These are phyloP conservation scores for Microcebus lehilahytsara DNA, from an alignment of 2,113 vertebrate species.

Conservation along the genomic window DNA sequence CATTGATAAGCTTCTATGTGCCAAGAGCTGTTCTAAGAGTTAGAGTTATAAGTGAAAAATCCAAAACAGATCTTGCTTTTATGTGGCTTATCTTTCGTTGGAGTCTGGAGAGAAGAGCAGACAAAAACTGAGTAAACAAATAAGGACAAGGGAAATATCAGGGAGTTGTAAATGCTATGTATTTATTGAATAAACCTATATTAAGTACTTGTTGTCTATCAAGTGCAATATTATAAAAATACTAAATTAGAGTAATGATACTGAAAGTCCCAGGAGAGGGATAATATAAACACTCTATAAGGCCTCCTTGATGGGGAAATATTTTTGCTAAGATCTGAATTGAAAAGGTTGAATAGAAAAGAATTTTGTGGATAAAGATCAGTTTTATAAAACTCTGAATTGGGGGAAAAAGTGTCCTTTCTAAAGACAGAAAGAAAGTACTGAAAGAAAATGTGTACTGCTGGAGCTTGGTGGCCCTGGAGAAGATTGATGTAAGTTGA, in stretches of 20 bases:
- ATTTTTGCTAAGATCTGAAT: neutral
- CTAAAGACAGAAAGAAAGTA: neutral
- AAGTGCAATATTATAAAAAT: neutral
- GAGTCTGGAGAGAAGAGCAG: neutral
- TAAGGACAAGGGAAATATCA: neutral
- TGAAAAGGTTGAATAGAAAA: neutral
- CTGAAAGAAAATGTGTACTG: neutral
- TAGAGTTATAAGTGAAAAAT: neutral
- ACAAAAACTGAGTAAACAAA: neutral
- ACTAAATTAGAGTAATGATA: neutral
- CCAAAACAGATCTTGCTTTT: neutral
- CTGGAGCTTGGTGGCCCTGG: neutral
- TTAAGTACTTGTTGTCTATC: neutral
- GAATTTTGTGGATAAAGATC: neutral
- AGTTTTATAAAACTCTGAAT: neutral
- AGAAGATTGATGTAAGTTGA: neutral
- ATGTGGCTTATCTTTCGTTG: neutral
- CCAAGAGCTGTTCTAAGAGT: neutral
- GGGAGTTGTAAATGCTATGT: neutral
- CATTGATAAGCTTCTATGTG: neutral
- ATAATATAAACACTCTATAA: neutral
- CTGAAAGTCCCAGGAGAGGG: neutral
- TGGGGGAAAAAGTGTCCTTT: neutral
- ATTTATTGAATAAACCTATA: neutral
- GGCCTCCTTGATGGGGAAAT: neutral